Evolutionary conservation across 2,113 vertebrate genomes (phyloP), one percentile per base, ranked within the genome.

Genomic region (Trachemys scripta): DNA sequence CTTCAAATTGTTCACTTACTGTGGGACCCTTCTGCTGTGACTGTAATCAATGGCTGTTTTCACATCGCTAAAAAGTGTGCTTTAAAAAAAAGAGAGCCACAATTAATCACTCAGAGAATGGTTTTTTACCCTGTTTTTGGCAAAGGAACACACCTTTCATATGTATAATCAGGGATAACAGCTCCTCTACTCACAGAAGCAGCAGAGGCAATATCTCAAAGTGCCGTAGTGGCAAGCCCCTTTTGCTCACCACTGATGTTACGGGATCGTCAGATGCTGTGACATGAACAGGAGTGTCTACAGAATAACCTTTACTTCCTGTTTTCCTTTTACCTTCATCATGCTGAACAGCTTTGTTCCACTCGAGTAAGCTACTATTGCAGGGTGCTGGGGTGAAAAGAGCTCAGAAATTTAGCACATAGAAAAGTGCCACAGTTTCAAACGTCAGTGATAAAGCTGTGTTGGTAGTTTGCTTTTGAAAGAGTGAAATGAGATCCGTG

Each of bases 381-480:
- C 13, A 53, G 35, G 16, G 24, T 76, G 5, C 31, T 9, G 13
- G 14, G 2, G 9, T 1, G 81, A 31, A 59, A 57, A 19, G 27
- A 5, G 10, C 25, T 81, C 78, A 47, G 42, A 78, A 91, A 85
- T 0, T 0, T 45, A 1, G 0, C 27, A 8, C 3, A 2, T 9
- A 47, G 54, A 38, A 90, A 69, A 84, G 25, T 4, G 59, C 90
- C 80, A 4, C 29, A 14, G 42, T 87, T 54, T 17, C 89, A 50
- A 88, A 27, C n/a, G 38, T 72, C 10, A 3, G 24, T 1, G 12
- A 17, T 49, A 69, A 45, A 50, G 53, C 14, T n/a, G 50, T 49
- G 75, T 38, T 16, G 80, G 88, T 1, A 2, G 45, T 38, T 89
- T 1, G 0, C 29, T 72, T 89, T 89, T 29, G 19, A 72, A 59